Evolutionary conservation across 2,888 invertebrate species (phyloP).

Genomic region (Catocala fraxini): DNA sequence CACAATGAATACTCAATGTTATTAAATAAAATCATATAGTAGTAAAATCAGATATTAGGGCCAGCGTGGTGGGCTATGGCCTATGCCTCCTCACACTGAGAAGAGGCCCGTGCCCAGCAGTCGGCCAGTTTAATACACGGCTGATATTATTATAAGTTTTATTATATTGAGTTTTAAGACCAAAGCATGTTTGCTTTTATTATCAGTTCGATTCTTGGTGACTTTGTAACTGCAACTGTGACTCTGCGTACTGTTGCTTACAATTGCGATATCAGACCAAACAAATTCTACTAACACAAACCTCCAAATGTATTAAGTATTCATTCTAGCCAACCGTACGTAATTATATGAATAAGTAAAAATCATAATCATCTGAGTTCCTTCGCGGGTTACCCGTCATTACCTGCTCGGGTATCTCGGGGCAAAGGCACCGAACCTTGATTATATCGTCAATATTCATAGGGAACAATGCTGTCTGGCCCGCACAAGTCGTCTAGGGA

Average conservation of each 20-base stretch:
- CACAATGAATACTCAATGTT: no score
- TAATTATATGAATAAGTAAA: conserved; percentile 3
- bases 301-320: background rate
- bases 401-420: background rate
- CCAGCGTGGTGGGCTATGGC: no score
- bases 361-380: conserved; percentile 4
- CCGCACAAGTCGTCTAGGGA: background rate
- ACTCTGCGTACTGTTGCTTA: no score
- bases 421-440: background rate
- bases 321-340: background rate
- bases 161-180: no score
- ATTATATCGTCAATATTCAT: conserved; percentile 16
- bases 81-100: no score
- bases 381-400: background rate
- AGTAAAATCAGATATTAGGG: background rate
- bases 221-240: no score
- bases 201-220: no score
- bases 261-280: background rate
- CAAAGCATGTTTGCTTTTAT: no score
- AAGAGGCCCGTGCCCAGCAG: no score
- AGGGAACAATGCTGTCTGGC: background rate
- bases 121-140: no score
- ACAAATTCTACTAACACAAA: background rate
- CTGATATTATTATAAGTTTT: no score
- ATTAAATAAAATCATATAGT: background rate